These are phyloP conservation scores for Euplexia lucipara DNA, from an alignment of 2,888 invertebrate species.

Conservation along the genomic window DNA sequence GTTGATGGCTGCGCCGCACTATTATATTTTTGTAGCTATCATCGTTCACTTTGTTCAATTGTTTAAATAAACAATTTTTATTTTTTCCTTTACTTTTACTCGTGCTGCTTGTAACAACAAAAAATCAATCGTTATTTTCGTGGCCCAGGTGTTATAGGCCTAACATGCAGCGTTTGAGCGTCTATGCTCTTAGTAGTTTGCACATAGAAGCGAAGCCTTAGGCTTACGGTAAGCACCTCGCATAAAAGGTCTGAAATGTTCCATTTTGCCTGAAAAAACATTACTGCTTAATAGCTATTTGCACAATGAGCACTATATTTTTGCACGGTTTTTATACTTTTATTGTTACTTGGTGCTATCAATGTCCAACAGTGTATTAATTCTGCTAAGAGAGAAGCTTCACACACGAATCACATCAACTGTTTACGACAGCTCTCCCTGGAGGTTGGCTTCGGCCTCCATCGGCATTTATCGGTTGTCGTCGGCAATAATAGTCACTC, in stretches of 20 bases:
- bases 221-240: constrained; percentile 20
- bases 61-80: too few species aligned
- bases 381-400: not conserved
- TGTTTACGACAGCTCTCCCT: constrained; percentile 24
- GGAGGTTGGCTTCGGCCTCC: constrained; percentile 4
- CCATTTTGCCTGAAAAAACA: constrained; percentile 28
- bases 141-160: constrained; percentile 18
- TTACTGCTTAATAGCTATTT: constrained; percentile 9
- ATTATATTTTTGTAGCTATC: too few species aligned
- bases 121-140: not conserved
- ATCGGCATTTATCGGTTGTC: constrained; percentile 24
- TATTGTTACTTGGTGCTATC: too few species aligned
- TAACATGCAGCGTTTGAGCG: constrained; percentile 44
- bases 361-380: too few species aligned
- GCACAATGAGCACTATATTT: not conserved
- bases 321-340: not conserved
- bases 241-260: constrained; percentile 33
- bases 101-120: not conserved
- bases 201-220: constrained; percentile 27
- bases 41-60: too few species aligned
- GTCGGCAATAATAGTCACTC: constrained; percentile 19
- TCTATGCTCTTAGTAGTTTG: constrained; percentile 27
- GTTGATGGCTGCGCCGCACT: too few species aligned
- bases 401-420: not conserved
- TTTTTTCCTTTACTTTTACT: too few species aligned